A percentile compares a stretch with the other conserved stretches of the same genome.
Evolutionary conservation across 2,797 vertebrate species (phyloP).

Genomic region (Myotis daubentonii): DNA sequence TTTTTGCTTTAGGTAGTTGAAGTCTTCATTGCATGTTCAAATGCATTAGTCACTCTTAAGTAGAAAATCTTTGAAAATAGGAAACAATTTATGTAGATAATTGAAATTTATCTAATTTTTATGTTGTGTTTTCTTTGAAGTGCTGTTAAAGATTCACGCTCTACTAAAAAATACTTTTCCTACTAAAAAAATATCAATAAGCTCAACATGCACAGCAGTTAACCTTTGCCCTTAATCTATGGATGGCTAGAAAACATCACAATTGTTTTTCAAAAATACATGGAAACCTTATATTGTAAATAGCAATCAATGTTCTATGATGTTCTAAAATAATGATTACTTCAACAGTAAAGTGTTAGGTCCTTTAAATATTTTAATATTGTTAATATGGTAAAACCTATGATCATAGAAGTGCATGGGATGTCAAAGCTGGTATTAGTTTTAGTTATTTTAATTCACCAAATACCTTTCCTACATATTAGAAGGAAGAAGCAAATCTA

Average conservation of each 20-base stretch:
- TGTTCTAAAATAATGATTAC: not conserved
- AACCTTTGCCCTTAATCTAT: conserved; percentile 63
- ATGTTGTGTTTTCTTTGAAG: conserved; percentile 48
- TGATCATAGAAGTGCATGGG: not conserved
- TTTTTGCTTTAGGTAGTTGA: conserved; percentile 53
- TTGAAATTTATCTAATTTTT: conserved; percentile 55
- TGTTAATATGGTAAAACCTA: not conserved
- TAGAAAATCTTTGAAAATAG: no score
- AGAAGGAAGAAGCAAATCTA: not conserved
- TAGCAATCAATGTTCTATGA: conserved; percentile 21
- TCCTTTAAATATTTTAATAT: conserved; percentile 15
- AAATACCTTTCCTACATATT: not conserved
- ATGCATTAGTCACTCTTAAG: conserved; percentile 4
- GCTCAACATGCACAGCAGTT: not conserved
- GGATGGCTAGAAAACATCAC: conserved; percentile 24
- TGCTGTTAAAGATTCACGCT: not conserved
- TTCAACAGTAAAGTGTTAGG: not conserved
- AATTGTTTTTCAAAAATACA: conserved; percentile 53
- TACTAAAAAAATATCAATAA: conserved; percentile 62
- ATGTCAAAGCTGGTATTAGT: not conserved
- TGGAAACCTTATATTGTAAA: conserved; percentile 48
- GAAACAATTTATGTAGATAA: not conserved
- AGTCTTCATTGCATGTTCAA: conserved; percentile 22
- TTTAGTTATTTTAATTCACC: not conserved
- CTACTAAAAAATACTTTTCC: conserved; percentile 33